phyloP scores from a whole-genome alignment of 2,797 vertebrate species.

The Kryptolebias ocellatus region DNA sequence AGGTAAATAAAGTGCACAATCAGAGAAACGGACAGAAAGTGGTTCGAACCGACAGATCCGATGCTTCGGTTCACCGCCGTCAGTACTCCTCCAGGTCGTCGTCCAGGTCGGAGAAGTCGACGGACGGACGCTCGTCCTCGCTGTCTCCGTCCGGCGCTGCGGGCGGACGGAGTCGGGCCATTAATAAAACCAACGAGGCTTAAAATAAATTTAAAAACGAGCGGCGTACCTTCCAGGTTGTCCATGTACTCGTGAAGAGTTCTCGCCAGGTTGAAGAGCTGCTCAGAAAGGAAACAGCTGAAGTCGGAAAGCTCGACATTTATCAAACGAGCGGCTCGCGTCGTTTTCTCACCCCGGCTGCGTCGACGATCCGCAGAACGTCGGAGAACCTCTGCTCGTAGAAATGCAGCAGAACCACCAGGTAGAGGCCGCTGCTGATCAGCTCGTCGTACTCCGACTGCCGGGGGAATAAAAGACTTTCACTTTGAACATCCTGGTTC shows the following conservation, averaged over 20 bases:
- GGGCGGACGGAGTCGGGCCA: slow-evolving; percentile 42
- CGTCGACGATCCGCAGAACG: slow-evolving; percentile 91
- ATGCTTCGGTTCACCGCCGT: slow-evolving; percentile 34
- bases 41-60: slow-evolving; percentile 39
- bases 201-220: slow-evolving; percentile 16
- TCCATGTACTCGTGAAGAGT: slow-evolving; percentile 99
- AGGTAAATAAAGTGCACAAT: slow-evolving; percentile 72
- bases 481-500: not conserved
- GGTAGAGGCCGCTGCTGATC: slow-evolving; percentile 97
- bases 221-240: slow-evolving; percentile 97
- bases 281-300: slow-evolving; percentile 81
- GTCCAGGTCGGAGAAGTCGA: slow-evolving; percentile 85
- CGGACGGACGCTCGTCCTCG: slow-evolving; percentile 82
- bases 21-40: slow-evolving; percentile 47
- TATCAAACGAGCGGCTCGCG: not conserved
- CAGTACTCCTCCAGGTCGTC: slow-evolving; percentile 79
- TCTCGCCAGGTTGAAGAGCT: slow-evolving; percentile 99
- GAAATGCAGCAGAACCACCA: slow-evolving; percentile 96
- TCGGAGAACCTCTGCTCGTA: slow-evolving; percentile 98
- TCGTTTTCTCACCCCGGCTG: slow-evolving; percentile 89
- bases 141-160: slow-evolving; percentile 90
- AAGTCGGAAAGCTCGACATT: not conserved
- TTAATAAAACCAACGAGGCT: not conserved
- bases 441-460: slow-evolving; percentile 98
- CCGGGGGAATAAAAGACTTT: slow-evolving; percentile 5